Base-by-base conservation (phyloP, 1,140 invertebrate species). In the Zaprionus gabonicus region DNA sequence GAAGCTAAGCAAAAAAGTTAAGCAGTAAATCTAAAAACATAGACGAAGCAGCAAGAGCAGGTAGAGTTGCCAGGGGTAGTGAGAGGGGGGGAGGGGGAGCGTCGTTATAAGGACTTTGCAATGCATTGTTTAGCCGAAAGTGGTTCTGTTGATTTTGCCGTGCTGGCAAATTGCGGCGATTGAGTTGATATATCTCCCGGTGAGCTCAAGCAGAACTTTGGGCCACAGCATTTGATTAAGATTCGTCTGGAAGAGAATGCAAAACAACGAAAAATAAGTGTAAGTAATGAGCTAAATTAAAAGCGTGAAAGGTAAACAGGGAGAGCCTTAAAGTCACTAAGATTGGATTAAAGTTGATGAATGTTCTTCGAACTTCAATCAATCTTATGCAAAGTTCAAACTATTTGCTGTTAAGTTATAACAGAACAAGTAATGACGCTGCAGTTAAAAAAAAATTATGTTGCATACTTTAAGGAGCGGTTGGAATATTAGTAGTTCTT, bases 11-110 rank as follows among this genome's bases (percentile, higher is more conserved):
- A 57, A 73, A 64, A 84, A 87, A 87, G 78, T 87, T 88, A 84
- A 78, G 85, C 84, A 75, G 81, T 87, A 87, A 87, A 87, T 87
- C 81, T 87, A 88, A 75, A 70, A 73, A 62, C 64, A 63, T 62
- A 67, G 79, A 69, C 78, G 27, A 23, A 10, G 12, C n/a, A 20
- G 41, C 36, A 25, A 36, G 31, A 25, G 28, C 17, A 28, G 53
- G 58, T n/a, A 31, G 15, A 9, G 31, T 34, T 34, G 31, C 2
- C 3, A 0, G 41, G 51, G 17, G 31, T 28, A 25, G 55, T 31
- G 31, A 23, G 23, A 23, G 46, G 59, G 2, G 46, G 6, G 12
- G 10, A 7, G 13, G 15, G n/a, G 20, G 13, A 3, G 34, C 3
- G 4, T 20, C 7, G 13, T 20, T 10, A 58, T 44, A 56, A 56